phyloP scores from a whole-genome alignment of 2,888 invertebrate genomes.

The Sipha maydis region DNA sequence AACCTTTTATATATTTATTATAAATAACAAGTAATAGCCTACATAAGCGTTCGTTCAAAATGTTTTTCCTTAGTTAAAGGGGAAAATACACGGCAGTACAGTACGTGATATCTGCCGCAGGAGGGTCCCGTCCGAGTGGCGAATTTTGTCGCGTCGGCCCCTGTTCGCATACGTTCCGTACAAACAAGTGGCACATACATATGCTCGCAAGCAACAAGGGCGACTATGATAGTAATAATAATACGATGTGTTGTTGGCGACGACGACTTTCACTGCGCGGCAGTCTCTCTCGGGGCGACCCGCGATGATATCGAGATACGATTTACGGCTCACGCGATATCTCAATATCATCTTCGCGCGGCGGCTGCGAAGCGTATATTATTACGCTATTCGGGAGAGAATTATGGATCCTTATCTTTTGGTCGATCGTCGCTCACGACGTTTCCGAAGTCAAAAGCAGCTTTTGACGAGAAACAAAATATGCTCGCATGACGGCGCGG shows the following conservation, averaged over 20 bases:
- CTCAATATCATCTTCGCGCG: not conserved
- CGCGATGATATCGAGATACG: conserved; percentile 11
- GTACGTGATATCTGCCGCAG: no score
- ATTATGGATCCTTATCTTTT: not conserved
- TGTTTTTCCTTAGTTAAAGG: not conserved
- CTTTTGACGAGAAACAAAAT: not conserved
- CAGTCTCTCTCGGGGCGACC: not conserved
- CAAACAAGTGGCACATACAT: not conserved
- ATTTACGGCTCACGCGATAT: not conserved
- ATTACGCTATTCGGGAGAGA: not conserved
- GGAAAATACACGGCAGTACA: not conserved
- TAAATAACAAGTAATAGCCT: not conserved
- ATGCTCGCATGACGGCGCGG: not conserved
- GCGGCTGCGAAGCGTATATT: not conserved
- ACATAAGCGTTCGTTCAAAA: not conserved
- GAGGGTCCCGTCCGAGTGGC: not conserved
- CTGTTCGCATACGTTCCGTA: not conserved
- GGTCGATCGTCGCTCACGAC: not conserved
- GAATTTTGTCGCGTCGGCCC: not conserved
- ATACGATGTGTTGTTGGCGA: not conserved
- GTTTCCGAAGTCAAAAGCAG: not conserved
- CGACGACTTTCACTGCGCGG: not conserved
- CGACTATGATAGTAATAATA: not conserved
- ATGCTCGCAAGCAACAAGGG: not conserved
- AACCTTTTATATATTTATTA: not conserved